These are phyloP conservation scores for Drosophila kikkawai DNA, from an alignment of 1,140 invertebrate genomes.

Conservation along the genomic window DNA sequence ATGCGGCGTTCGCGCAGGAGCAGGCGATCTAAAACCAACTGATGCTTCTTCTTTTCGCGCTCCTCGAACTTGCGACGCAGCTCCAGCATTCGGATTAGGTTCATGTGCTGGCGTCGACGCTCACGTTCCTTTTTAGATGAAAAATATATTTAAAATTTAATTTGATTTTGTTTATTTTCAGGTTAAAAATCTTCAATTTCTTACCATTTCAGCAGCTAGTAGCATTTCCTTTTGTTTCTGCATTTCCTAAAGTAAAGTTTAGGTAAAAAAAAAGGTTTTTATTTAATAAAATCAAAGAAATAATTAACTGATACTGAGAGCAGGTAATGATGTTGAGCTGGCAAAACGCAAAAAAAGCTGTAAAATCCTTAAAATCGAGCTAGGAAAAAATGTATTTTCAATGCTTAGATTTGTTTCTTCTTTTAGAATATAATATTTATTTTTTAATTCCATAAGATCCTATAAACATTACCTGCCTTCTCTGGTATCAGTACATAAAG, in stretches of 20 bases:
- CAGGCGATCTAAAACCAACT: constrained; percentile 85
- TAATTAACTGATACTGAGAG: background rate
- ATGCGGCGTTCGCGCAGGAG: constrained; percentile 89
- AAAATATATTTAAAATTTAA: background rate
- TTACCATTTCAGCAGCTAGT: constrained; percentile 94
- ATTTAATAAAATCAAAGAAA: constrained; percentile 87
- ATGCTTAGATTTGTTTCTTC: no score
- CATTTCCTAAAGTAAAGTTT: constrained; percentile 90
- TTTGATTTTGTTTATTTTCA: background rate
- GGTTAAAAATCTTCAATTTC: constrained; percentile 42
- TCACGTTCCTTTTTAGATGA: constrained; percentile 91
- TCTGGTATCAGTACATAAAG: constrained; percentile 8
- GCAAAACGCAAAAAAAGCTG: background rate
- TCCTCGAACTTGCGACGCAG: constrained; percentile 94
- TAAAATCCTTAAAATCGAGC: no score
- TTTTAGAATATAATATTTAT: no score
- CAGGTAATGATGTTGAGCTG: constrained; percentile 6
- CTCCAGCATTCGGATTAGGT: constrained; percentile 94
- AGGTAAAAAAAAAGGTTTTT: background rate
- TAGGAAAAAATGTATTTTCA: no score
- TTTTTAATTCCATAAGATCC: no score
- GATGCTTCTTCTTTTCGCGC: constrained; percentile 93
- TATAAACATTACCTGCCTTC: background rate
- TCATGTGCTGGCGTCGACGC: constrained; percentile 94
- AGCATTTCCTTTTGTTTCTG: constrained; percentile 94